A percentile compares a stretch with the other conserved stretches of the same genome.
phyloP scores from a whole-genome alignment of 2,113 vertebrate genomes.

The Dicrurus megarhynchus region DNA sequence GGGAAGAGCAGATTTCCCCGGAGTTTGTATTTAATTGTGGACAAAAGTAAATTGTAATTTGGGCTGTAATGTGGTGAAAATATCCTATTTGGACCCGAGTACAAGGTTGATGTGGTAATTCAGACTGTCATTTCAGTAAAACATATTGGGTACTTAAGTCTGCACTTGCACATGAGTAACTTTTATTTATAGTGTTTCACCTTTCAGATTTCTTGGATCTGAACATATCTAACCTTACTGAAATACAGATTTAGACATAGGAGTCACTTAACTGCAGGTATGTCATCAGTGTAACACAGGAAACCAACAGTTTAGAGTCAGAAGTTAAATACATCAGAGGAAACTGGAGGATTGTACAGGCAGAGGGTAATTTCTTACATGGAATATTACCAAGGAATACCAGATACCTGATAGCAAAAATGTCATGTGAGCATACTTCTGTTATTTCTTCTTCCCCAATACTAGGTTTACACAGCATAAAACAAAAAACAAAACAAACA shows the following conservation, averaged over 20 bases:
- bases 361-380: not conserved
- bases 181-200: not conserved
- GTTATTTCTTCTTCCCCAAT: not conserved
- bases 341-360: not conserved
- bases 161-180: not conserved
- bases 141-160: not conserved
- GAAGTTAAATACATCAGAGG: not conserved
- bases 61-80: not conserved
- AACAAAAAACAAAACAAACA: not conserved
- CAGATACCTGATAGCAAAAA: not conserved
- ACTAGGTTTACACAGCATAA: not conserved
- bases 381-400: not conserved
- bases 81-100: not conserved
- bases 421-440: not conserved
- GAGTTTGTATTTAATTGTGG: not conserved
- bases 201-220: not conserved
- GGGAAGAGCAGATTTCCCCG: not conserved
- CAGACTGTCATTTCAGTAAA: not conserved
- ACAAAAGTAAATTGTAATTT: not conserved
- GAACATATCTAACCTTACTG: not conserved
- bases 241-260: not conserved
- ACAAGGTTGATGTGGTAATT: not conserved
- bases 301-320: not conserved
- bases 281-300: not conserved
- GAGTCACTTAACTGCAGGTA: not conserved